These are phyloP conservation scores for Acrobasis consociella DNA, from an alignment of 2,888 invertebrate genomes.

Conservation along the genomic window DNA sequence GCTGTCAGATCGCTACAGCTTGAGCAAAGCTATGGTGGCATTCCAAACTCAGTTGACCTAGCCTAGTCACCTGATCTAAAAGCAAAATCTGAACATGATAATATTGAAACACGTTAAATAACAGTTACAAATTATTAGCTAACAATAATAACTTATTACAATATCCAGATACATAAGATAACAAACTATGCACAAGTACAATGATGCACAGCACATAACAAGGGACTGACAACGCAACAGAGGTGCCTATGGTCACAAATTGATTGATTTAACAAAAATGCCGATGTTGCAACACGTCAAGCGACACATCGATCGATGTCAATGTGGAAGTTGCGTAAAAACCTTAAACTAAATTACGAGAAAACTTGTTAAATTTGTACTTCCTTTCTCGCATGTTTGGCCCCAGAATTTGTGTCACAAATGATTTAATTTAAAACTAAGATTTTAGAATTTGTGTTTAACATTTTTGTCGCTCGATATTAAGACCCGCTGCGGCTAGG, in stretches of 20 bases:
- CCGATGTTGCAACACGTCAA: slow-evolving; percentile 24
- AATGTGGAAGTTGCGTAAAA: slow-evolving; percentile 50
- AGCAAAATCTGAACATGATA: slow-evolving; percentile 1
- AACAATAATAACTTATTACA: not conserved
- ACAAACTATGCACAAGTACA: slow-evolving; percentile 1
- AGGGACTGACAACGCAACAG: not conserved
- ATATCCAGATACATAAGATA: slow-evolving; percentile 12
- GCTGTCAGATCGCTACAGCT: no score
- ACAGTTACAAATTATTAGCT: slow-evolving; percentile 22
- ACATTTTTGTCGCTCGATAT: not conserved
- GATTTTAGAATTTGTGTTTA: slow-evolving; percentile 3
- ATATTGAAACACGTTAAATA: not conserved
- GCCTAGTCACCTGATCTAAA: not conserved
- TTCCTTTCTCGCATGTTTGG: slow-evolving; percentile 74
- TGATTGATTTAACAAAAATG: slow-evolving; percentile 24
- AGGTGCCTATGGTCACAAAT: not conserved
- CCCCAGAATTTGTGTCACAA: slow-evolving; percentile 70
- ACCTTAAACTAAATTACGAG: slow-evolving; percentile 71
- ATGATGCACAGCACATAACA: not conserved
- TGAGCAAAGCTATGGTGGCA: no score
- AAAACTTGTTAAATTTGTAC: slow-evolving; percentile 72
- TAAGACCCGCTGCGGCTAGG: slow-evolving; percentile 9
- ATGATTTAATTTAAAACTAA: slow-evolving; percentile 38
- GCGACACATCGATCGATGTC: slow-evolving; percentile 39
- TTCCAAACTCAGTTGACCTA: no score